A percentile compares a stretch with the other conserved stretches of the same genome.
phyloP scores from a whole-genome alignment of 2,113 vertebrate genomes.

The Prionailurus bengalensis region DNA sequence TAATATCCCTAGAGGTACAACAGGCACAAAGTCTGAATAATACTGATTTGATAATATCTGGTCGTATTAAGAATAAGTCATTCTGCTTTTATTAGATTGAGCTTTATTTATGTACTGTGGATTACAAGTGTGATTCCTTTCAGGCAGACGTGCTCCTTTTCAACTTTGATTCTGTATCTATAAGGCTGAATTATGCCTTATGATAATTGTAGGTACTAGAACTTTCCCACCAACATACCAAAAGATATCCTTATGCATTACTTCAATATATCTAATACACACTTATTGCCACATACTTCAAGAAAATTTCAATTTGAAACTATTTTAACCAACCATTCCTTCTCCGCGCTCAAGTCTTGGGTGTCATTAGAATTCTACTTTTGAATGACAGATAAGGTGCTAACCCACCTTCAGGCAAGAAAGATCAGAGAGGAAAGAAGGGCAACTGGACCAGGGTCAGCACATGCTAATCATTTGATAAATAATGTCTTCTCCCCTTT shows the following conservation, averaged over 20 bases:
- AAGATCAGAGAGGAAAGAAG: background rate
- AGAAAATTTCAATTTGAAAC: constrained; percentile 36
- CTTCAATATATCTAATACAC: background rate
- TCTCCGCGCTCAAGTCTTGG: background rate
- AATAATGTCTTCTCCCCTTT: background rate
- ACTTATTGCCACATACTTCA: background rate
- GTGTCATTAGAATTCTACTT: background rate
- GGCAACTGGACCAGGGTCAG: no score
- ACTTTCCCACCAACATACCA: background rate
- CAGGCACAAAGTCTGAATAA: background rate
- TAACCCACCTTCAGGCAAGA: background rate
- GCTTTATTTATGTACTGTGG: background rate
- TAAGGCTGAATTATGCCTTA: background rate
- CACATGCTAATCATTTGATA: background rate
- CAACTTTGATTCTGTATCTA: background rate
- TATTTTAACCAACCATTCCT: constrained; percentile 20
- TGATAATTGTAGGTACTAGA: constrained; percentile 35
- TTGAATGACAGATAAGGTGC: background rate
- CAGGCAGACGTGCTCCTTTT: background rate
- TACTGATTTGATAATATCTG: background rate
- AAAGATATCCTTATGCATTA: background rate
- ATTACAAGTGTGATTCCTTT: constrained; percentile 13
- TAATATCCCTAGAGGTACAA: background rate
- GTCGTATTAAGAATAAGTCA: constrained; percentile 33
- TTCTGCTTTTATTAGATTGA: background rate